Percentiles rank a stretch among this genome's conserved stretches.
Conservation (phyloP, 1,140 invertebrate genomes). For the Harlomillsia oculata region DNA sequence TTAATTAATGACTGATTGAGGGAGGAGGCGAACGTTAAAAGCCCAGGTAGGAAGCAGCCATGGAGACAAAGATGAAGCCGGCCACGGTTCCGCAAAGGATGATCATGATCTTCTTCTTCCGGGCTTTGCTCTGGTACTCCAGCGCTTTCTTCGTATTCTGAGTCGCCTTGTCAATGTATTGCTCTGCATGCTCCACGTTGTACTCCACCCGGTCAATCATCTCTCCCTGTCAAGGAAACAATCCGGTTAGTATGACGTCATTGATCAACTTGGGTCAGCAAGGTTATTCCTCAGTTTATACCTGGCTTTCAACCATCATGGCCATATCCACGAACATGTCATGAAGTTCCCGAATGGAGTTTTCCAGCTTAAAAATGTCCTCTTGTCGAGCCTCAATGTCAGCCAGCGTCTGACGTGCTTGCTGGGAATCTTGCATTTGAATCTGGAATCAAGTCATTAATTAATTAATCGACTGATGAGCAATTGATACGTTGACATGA, state of each 20-base stretch:
- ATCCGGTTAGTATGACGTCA: too few species aligned
- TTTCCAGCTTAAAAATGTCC: slow-evolving; percentile 74
- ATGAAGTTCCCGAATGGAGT: slow-evolving; percentile 63
- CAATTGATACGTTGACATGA: not conserved
- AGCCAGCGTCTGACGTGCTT: slow-evolving; percentile 66
- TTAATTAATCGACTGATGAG: not conserved
- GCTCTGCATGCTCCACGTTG: slow-evolving; percentile 98
- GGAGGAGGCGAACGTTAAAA: too few species aligned
- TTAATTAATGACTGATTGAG: too few species aligned
- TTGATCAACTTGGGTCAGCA: too few species aligned
- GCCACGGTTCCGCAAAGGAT: slow-evolving; percentile 87
- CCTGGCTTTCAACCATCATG: slow-evolving; percentile 29
- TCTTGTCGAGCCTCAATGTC: slow-evolving; percentile 73
- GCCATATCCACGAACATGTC: slow-evolving; percentile 70
- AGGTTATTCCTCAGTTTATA: too few species aligned
- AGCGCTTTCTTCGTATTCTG: slow-evolving; percentile 99
- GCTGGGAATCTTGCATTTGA: slow-evolving; percentile 64
- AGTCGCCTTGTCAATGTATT: slow-evolving; percentile 98
- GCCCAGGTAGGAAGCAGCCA: slow-evolving; percentile 60
- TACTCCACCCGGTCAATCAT: slow-evolving; percentile 99
- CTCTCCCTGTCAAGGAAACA: too few species aligned
- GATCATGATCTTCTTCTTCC: slow-evolving; percentile 99
- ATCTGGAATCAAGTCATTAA: slow-evolving; percentile 9
- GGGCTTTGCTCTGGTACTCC: slow-evolving; percentile 98
- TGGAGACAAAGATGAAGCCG: slow-evolving; percentile 67